phyloP scores from a whole-genome alignment of 2,113 vertebrate species.

The Tursiops truncatus region DNA sequence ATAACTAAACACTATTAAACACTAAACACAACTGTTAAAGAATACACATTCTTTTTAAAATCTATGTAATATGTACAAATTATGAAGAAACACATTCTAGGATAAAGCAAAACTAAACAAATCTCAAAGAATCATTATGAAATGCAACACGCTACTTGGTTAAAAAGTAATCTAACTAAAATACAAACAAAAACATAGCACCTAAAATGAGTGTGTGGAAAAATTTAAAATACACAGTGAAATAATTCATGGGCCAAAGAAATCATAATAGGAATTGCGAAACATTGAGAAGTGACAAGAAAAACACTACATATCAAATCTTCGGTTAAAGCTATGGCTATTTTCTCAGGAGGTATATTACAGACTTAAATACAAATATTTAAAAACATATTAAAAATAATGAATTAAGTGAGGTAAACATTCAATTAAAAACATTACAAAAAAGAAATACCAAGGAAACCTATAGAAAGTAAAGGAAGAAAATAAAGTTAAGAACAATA shows the following conservation, averaged over 20 bases:
- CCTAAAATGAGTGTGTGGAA: background rate
- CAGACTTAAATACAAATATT: background rate
- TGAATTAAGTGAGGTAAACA: background rate
- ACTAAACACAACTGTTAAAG: background rate
- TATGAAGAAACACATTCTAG: background rate
- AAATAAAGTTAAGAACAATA: background rate
- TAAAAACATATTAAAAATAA: background rate
- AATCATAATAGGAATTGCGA: background rate
- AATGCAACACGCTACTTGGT: background rate
- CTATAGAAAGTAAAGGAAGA: background rate
- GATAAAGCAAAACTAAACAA: background rate
- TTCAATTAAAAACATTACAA: background rate
- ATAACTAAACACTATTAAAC: background rate
- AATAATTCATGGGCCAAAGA: background rate
- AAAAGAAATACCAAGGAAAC: background rate
- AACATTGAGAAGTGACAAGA: background rate
- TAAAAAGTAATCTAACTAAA: conserved; percentile 15
- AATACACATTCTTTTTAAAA: background rate
- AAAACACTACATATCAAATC: background rate
- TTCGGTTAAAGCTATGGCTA: background rate
- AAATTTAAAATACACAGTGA: background rate
- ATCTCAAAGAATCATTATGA: background rate
- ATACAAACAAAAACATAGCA: background rate
- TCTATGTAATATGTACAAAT: background rate
- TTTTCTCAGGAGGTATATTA: background rate